Evolutionary conservation across 1,140 invertebrate species (phyloP), one percentile per base, ranked within the genome.

Genomic region (Andricus grossulariae): DNA sequence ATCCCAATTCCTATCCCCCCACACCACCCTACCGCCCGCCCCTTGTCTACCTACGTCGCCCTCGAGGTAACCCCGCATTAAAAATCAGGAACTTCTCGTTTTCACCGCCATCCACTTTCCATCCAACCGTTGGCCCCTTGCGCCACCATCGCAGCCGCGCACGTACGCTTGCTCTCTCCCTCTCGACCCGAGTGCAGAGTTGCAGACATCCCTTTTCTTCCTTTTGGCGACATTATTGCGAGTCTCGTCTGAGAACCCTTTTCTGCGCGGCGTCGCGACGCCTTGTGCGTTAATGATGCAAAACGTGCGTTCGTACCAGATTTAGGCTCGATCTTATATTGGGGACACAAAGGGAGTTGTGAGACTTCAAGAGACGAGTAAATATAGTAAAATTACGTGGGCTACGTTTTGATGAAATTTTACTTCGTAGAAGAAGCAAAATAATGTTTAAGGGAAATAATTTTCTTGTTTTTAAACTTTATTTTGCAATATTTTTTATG

Each of bases 251-350:
- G 60, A 1, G 32, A 66, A 66, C 60, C 32, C 60, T 32, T 66
- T 7, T n/a, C 32, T 39, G 60, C 60, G 60, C 60, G 60, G 60
- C 60, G 32, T 66, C 60, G 60, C 60, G 60, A 66, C 60, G 60
- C 32, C 21, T 66, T 66, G 39, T 66, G 60, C 60, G 60, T 66
- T 66, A 66, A 39, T 66, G 60, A 66, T 32, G 60, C 60, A 21
- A 66, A 13, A 66, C 25, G 16, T 60, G 55, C 18, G 11, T 60
- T 12, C 32, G 13, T 32, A 32, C 21, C 21, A 21, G 57, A 60
- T 60, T 60, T 60, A 60, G 57, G 57, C 21, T 15, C 57, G 25
- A 45, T 1, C 39, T 45, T 45, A 11, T 45, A 1, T 45, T 45
- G 7, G 6, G 39, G 39, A 45, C 39, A 45, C 39, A 45, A 45